Base-by-base conservation (phyloP, 2,888 invertebrate species). In the Andrena hattorfiana region DNA sequence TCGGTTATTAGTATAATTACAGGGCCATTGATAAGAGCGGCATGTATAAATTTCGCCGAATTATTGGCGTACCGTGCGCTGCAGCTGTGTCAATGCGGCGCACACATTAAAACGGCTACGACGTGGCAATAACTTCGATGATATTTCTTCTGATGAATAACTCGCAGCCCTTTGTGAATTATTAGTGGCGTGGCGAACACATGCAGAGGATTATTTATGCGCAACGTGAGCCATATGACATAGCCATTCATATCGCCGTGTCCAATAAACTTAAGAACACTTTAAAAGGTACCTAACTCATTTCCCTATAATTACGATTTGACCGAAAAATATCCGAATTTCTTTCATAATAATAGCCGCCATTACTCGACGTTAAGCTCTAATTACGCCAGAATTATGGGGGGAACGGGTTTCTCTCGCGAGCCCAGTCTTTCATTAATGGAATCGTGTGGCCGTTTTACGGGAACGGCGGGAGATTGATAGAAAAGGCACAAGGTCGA, bases 1-100 rank as follows among this genome's bases (percentile, higher is more conserved):
- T 32, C 49, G 75, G 78, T 75, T 75, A 83, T 83, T 84, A 75
- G 83, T 72, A 63, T 72, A 82, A 84, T 84, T 84, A 83, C 71
- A 56, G 56, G 48, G 20, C n/a, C 42, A 63, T 70, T 60, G 84
- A 83, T 84, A 78, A 83, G 69, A 64, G 74, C 26, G 8, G n/a
- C 20, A 8, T 49, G 64, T 78, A 70, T 84, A 75, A 84, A 84
- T 82, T 68, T 72, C 26, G 62, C 26, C 69, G 68, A 78, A 83
- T 84, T 84, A 83, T 68, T 59, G 68, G n/a, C 26, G 26, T n/a
- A 30, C 59, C 51, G 42, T 10, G 35, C 49, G 54, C 32, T 30
- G 26, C 82, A 62, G 77, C 69, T 73, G 82, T 13, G 71, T 16
- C 64, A 42, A 51, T 8, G 48, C n/a, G 7, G 2, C 7, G 4